Evolutionary conservation across 1,140 invertebrate species (phyloP).

Genomic region (Fopius arisanus): DNA sequence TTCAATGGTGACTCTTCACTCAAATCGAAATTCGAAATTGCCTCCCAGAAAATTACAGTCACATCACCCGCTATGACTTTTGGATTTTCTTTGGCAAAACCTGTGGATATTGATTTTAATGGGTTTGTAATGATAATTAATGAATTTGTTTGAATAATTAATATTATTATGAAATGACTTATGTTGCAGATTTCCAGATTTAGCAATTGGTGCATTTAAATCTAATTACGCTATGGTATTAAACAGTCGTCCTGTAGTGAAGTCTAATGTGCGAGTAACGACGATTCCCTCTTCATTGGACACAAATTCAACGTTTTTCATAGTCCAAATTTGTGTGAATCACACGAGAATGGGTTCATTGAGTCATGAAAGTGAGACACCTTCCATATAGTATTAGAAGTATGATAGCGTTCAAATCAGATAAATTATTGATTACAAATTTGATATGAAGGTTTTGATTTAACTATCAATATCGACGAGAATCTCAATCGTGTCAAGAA

Average conservation of each 20-base stretch:
- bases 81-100: constrained; percentile 72
- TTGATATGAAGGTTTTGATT: constrained; percentile 21
- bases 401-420: too few relatives aligned
- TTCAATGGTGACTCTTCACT: constrained; percentile 68
- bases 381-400: too few relatives aligned
- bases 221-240: constrained; percentile 68
- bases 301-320: constrained; percentile 57
- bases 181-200: constrained; percentile 55
- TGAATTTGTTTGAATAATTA: too few relatives aligned
- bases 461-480: constrained; percentile 38
- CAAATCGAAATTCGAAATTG: constrained; percentile 42
- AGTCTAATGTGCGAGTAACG: constrained; percentile 38
- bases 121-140: too few relatives aligned
- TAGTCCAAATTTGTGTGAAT: constrained; percentile 44
- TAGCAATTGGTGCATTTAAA: constrained; percentile 71
- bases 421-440: too few relatives aligned
- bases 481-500: constrained; percentile 35
- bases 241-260: constrained; percentile 68
- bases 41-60: background rate
- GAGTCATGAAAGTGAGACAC: constrained; percentile 30
- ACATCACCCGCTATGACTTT: constrained; percentile 47
- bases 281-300: constrained; percentile 55
- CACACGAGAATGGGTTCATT: constrained; percentile 34
- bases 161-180: constrained; percentile 10
- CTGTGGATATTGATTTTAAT: constrained; percentile 72